Base-by-base conservation (phyloP, 2,888 invertebrate genomes). In the Scaptomyza cyrtandrae region DNA sequence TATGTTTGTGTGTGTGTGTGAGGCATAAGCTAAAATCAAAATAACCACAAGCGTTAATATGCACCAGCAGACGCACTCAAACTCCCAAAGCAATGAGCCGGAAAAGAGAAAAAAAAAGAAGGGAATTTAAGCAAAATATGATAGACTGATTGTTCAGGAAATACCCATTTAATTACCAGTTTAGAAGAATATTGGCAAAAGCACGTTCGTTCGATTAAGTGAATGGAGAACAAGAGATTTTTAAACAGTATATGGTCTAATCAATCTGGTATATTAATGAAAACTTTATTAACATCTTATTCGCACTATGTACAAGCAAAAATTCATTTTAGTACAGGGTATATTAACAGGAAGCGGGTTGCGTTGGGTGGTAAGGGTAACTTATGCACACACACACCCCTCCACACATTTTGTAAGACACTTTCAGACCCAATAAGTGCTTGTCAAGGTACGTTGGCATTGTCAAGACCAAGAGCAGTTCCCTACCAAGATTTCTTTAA, bases 21-120 rank as follows among this genome's bases (percentile, higher is more conserved):
- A 24, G 48, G 50, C 61, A 65, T 71, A 77, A 75, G 76, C 71
- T 64, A 6, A 68, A 77, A 75, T 77, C 77, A 64, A 75, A 77
- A 77, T 68, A 77, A 62, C 80, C 77, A 37, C 77, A 79, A 71
- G 68, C 64, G 41, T 46, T 68, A 65, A 77, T 63, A 64, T 75
- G 57, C 76, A 29, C 14, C 59, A 62, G 43, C 61, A 64, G 54
- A 64, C 48, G 48, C 52, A 35, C 31, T 11, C 73, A 35, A 29
- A 10, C 54, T 39, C 43, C 35, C 10, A 33, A 53, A 10, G 7
- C 16, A 29, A 56, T 31, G 45, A 33, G 27, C 16, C 43, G 9
- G 7, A 52, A 31, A 11, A 35, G 14, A 6, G 14, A 39, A 39
- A 13, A 35, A 35, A 35, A 24, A 11, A 13, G 33, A 10, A 10